Evolutionary conservation across 2,113 vertebrate species (phyloP).

Genomic region (Bubo scandiacus): DNA sequence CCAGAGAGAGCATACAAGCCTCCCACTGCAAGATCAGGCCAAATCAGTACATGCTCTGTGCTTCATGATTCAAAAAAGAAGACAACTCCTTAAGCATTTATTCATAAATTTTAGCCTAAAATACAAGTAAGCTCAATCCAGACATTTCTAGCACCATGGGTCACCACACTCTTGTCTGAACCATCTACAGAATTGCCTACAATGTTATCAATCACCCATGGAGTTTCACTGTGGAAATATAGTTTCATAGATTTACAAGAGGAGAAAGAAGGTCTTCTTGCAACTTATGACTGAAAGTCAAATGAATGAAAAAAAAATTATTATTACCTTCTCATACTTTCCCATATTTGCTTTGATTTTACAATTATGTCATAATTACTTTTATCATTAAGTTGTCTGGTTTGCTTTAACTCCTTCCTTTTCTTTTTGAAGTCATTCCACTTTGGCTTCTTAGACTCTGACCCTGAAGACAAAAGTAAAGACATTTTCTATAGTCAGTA

Average conservation of each 20-base stretch:
- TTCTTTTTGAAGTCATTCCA: conserved; percentile 86
- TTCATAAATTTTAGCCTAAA: background rate
- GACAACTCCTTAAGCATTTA: background rate
- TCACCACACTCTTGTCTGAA: background rate
- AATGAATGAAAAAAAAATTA: background rate
- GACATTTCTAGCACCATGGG: background rate
- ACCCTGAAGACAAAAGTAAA: conserved; percentile 66
- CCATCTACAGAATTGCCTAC: background rate
- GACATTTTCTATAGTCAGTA: background rate
- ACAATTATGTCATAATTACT: conserved; percentile 85
- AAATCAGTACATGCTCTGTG: background rate
- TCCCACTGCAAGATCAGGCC: background rate
- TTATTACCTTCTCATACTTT: conserved; percentile 80
- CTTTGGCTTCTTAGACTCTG: conserved; percentile 83
- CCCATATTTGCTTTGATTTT: conserved; percentile 91
- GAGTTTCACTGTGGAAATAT: background rate
- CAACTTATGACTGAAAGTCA: background rate
- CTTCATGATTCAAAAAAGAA: background rate
- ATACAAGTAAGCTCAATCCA: background rate
- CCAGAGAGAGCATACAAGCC: background rate
- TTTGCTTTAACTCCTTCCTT: conserved; percentile 89
- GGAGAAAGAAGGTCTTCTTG: background rate
- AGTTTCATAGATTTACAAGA: background rate
- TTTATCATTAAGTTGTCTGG: conserved; percentile 80
- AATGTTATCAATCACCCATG: background rate